Percentiles rank a stretch among this genome's conserved stretches.
These are phyloP conservation scores for Stenotaenia linearis DNA, from an alignment of 2,888 invertebrate genomes.

Conservation along the genomic window DNA sequence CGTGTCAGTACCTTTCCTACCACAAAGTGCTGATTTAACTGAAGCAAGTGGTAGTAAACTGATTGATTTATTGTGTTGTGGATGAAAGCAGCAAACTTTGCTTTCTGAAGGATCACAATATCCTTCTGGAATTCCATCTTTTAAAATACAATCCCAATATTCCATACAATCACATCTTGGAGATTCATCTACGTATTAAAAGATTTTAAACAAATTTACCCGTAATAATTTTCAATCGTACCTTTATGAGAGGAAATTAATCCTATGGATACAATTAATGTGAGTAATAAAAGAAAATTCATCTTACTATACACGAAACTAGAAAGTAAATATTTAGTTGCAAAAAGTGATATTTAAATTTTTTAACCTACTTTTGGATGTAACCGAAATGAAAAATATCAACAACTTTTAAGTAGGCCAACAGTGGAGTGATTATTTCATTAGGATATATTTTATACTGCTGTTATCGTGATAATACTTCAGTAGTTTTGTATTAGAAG, in stretches of 20 bases:
- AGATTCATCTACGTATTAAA: not conserved
- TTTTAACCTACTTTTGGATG: not conserved
- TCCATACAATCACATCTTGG: slow-evolving; percentile 47
- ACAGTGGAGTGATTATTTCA: not conserved
- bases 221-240: not conserved
- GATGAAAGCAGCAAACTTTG: slow-evolving; percentile 47
- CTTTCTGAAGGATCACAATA: slow-evolving; percentile 47
- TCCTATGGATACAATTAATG: not conserved
- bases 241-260: not conserved
- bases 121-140: slow-evolving; percentile 46
- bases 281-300: not conserved
- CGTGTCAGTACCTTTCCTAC: slow-evolving; percentile 41
- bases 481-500: too few relatives aligned
- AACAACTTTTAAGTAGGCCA: not conserved
- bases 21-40: slow-evolving; percentile 38
- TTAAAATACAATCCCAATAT: slow-evolving; percentile 47
- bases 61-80: slow-evolving; percentile 42
- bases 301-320: not conserved
- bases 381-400: not conserved
- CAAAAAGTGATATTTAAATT: not conserved
- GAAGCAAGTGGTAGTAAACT: slow-evolving; percentile 41
- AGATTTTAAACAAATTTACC: not conserved
- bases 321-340: not conserved
- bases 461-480: too few relatives aligned
- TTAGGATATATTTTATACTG: too few relatives aligned